phyloP scores from a whole-genome alignment of 2,797 vertebrate species.

The Nyctibius grandis region DNA sequence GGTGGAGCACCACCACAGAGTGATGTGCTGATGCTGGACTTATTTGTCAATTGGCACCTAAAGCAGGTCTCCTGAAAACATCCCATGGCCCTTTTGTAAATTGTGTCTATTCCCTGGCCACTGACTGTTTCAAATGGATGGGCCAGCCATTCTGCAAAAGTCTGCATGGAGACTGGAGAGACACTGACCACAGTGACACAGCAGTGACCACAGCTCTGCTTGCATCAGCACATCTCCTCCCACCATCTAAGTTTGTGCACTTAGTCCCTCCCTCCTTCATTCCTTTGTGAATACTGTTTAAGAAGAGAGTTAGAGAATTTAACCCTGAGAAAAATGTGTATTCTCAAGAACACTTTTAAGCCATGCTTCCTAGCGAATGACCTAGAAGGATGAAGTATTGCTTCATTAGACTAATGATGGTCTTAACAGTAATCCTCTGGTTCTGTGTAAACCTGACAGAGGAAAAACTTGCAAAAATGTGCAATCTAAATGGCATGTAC shows the following conservation, averaged over 20 bases:
- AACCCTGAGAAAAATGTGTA: not conserved
- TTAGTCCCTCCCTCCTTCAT: not conserved
- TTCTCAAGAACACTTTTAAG: not conserved
- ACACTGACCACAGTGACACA: not conserved
- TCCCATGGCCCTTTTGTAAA: not conserved
- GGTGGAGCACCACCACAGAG: not conserved
- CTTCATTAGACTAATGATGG: not conserved
- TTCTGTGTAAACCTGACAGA: not conserved
- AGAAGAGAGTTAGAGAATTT: not conserved
- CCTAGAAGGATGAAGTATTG: not conserved
- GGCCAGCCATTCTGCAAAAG: not conserved
- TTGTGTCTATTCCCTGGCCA: not conserved
- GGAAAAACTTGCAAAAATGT: not conserved
- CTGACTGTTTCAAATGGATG: not conserved
- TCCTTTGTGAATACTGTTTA: not conserved
- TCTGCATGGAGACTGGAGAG: not conserved
- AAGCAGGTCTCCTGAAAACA: not conserved
- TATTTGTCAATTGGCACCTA: not conserved
- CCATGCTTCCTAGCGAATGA: accelerated
- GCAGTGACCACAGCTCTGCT: not conserved
- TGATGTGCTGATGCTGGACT: not conserved
- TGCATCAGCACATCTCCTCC: not conserved
- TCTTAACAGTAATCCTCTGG: not conserved
- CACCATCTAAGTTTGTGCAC: not conserved
- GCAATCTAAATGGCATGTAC: not conserved